phyloP scores from a whole-genome alignment of 2,113 vertebrate genomes.

The Cepphus grylle region DNA sequence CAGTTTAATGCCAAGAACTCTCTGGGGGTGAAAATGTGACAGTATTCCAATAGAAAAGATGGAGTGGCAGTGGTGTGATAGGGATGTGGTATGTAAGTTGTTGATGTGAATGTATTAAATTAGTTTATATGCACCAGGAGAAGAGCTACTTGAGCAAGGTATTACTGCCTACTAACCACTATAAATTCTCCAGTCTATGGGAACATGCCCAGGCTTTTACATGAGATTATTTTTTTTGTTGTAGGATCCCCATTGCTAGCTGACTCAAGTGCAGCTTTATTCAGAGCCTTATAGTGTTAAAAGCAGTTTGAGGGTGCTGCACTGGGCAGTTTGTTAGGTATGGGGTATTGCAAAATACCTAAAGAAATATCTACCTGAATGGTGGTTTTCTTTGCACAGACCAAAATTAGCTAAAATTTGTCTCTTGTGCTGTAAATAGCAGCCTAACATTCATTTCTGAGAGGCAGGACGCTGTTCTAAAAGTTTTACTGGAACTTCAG shows the following conservation, averaged over 20 bases:
- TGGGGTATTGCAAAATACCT: background rate
- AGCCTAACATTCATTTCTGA: background rate
- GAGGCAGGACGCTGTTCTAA: background rate
- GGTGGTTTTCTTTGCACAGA: background rate
- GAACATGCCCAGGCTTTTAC: constrained; percentile 5
- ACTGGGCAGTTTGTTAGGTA: background rate
- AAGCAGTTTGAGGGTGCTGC: background rate
- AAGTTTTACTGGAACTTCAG: background rate
- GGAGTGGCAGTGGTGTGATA: background rate
- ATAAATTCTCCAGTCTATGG: constrained; percentile 6
- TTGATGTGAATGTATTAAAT: constrained; percentile 46
- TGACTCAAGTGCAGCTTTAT: background rate
- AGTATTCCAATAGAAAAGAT: constrained; percentile 10
- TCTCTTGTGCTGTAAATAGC: background rate
- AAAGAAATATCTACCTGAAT: background rate
- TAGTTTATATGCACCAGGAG: constrained; percentile 32
- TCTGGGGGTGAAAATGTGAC: background rate
- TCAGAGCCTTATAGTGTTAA: background rate
- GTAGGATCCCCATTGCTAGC: background rate
- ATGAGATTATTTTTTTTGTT: background rate
- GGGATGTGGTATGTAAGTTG: background rate
- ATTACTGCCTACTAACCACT: background rate
- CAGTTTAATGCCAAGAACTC: background rate
- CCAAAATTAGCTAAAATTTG: background rate
- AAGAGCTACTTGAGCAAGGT: constrained; percentile 28